Evolutionary conservation across 2,113 vertebrate species (phyloP).

Genomic region (Condylura cristata): DNA sequence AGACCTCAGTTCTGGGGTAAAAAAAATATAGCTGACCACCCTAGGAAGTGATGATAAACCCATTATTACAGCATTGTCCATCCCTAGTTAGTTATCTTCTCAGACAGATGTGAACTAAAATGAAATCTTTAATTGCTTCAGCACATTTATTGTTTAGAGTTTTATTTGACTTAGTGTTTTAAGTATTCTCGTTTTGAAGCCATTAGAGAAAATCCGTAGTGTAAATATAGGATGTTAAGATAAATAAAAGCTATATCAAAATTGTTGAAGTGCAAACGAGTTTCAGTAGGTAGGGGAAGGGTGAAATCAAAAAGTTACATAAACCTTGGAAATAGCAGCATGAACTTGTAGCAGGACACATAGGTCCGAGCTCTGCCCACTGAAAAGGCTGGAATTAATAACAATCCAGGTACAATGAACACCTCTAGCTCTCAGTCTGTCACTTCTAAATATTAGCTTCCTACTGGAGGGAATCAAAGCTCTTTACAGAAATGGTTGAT

Average conservation of each 20-base stretch:
- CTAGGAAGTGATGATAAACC: not conserved
- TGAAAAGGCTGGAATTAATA: conserved; percentile 5
- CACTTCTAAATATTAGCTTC: not conserved
- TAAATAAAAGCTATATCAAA: conserved; percentile 8
- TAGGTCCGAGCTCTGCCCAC: not conserved
- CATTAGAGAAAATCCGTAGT: not conserved
- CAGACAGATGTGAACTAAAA: not conserved
- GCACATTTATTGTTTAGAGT: not conserved
- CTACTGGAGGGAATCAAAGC: not conserved
- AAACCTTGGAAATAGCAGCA: not conserved
- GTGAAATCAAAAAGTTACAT: not conserved
- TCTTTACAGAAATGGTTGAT: not conserved
- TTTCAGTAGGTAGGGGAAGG: not conserved
- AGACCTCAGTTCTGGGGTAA: not conserved
- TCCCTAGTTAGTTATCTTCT: not conserved
- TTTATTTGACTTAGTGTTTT: not conserved
- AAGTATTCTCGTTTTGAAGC: not conserved
- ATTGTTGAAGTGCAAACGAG: not conserved
- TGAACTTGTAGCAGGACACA: not conserved
- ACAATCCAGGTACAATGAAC: not conserved
- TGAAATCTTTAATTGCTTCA: not conserved
- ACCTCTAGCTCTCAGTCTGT: not conserved
- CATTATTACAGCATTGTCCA: not conserved
- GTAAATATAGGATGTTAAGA: not conserved
- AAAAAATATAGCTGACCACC: not conserved